Evolutionary conservation across 2,888 invertebrate species (phyloP), one percentile per base, ranked within the genome.

Genomic region (Hirudinaria manillensis): DNA sequence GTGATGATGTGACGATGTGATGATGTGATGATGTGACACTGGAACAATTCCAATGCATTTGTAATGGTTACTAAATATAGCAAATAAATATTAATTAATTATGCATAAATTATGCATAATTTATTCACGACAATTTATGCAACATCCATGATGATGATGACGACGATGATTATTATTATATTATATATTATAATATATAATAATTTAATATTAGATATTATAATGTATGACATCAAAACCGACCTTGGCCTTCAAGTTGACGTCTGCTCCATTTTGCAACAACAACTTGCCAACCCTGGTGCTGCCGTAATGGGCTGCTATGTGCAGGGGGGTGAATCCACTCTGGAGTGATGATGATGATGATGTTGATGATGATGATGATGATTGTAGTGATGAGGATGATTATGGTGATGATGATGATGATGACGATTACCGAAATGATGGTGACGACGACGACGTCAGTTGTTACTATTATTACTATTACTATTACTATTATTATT

Each of bases 231-330:
- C 16, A 45, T 45, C 16, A 4, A 45, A 1, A 16, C 10, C 13
- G 13, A 89, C 90, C 87, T 99, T 96, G 32, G 99, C 99, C 79
- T 94, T 91, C 84, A 93, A 98, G 87, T 99, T 99, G 78, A 98
- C 96, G 85, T 99, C 96, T 76, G 99, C 99, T 75, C 96, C 96
- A 86, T 94, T 93, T 80, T 94, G 93, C 78, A 98, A 90, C 76
- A 99, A 89, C 80, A 99, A 87, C 81, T 92, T 90, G 78, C 95
- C 99, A 76, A 99, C 95, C 79, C 93, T 90, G 84, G 95, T 94
- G 87, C 99, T 99, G 79, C 99, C 98, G 85, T 99, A 99, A 87
- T 99, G 99, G 21, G 98, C 93, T 76, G 97, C 95, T 84, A 99
- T 99, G 87, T 99, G 99, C 75, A 99, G 89, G 16, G 99, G 98